Base-by-base conservation (phyloP, 2,797 vertebrate genomes). In the Tiaroga cobitis region DNA sequence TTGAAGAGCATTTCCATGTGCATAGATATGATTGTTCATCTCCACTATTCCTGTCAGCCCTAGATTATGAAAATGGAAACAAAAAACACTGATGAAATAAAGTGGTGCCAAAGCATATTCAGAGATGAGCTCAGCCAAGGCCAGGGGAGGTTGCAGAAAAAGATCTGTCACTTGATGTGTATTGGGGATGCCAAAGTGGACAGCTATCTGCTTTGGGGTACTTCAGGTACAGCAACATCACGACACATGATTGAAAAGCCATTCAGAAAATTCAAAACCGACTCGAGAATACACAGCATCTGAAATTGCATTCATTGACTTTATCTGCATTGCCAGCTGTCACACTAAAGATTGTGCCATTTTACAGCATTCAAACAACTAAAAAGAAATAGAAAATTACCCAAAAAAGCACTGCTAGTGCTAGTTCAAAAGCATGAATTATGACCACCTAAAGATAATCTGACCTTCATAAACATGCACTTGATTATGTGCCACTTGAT, bases 251-350 rank as follows among this genome's bases (percentile, higher is more conserved):
- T 49, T 69, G 65, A 29, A 84, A 84, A 78, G 37, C 49, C 67
- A 59, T 72, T 79, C 37, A 72, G 67, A 70, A 70, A 18, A 59
- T 78, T 34, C 1, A 0, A 75, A 83, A 75, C 41, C 19, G 10
- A 72, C 21, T 37, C 19, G 19, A 78, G 75, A 79, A 70, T 34
- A 43, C 49, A 46, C 21, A 32, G 34, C 34, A 70, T 59, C 49
- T 69, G 49, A 78, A 84, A 84, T 70, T 54, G 63, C 82, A 68
- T 84, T 77, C 73, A 68, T 67, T 69, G 46, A 84, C 82, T 84
- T 84, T 78, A 84, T 69, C 82, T 78, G 34, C 37, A 19, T 69
- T 41, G 49, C 82, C 82, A 84, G 74, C 51, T 84, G 74, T 84
- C 65, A 56, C 49, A 21, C 32, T 29, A 69, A 78, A 77, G 73